These are phyloP conservation scores for Hyppa rectilinea DNA, from an alignment of 2,888 invertebrate species.

Conservation along the genomic window DNA sequence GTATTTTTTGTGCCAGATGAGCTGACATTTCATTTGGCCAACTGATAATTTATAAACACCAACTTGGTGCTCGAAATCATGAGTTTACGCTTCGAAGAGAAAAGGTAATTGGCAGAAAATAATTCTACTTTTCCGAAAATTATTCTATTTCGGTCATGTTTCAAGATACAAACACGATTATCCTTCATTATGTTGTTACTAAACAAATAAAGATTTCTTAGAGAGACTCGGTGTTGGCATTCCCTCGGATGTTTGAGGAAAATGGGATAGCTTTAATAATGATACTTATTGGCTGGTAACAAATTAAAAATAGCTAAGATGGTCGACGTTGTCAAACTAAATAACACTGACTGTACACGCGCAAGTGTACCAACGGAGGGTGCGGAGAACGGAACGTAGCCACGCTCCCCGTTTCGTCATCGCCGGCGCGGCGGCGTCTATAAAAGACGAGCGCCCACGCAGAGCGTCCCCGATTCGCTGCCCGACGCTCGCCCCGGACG, in stretches of 20 bases:
- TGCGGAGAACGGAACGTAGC: no score
- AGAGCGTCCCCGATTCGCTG: no score
- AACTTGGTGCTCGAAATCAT: neutral
- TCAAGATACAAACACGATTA: conserved; percentile 29
- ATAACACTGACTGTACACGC: no score
- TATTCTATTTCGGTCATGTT: neutral
- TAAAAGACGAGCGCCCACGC: no score
- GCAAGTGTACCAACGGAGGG: no score
- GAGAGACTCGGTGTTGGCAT: conserved; percentile 1
- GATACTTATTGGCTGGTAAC: conserved; percentile 3
- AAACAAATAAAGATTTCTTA: conserved; percentile 15
- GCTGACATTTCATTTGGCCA: neutral
- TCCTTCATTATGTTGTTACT: conserved; percentile 23
- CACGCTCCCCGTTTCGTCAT: no score
- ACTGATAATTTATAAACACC: neutral
- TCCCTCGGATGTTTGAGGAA: neutral
- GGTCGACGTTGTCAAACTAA: neutral
- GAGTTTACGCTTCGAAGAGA: neutral
- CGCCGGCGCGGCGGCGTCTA: no score
- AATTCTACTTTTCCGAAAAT: conserved; percentile 5
- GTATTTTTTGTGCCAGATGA: no score
- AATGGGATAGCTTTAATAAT: conserved; percentile 9
- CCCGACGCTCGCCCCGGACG: no score
- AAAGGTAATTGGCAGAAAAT: neutral
- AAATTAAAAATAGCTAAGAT: neutral